Base-by-base conservation (phyloP, 2,888 invertebrate genomes). In the Pollenia angustigena region DNA sequence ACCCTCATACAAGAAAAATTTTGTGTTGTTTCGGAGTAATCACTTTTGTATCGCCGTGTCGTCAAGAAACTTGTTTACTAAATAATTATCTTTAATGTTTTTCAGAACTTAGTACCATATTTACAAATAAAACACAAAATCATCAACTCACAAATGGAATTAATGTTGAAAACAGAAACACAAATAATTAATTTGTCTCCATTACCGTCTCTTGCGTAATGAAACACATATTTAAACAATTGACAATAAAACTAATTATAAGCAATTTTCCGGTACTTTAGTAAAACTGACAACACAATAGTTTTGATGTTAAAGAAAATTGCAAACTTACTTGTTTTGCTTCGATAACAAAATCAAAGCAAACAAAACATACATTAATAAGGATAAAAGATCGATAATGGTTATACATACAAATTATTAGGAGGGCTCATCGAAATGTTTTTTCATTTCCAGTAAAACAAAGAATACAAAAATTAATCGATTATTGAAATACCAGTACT, bases 161-260 rank as follows among this genome's bases (percentile, higher is more conserved):
- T 6, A 32, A 32, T 32, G 32, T 32, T 1, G 0, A 50, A 16
- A 58, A 58, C 11, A n/a, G 4, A 52, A 40, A 60, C 1, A 14
- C 66, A 66, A 72, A 72, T n/a, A 48, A 74, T 74, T 58, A 58
- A 48, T 58, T 74, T 58, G 48, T 48, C 32, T 46, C 58, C 72
- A 72, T 58, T 32, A 58, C 32, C 58, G 23, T 32, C 14, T 32
- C 32, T 58, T 23, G 32, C 32, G 10, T 58, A 72, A 58, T 9
- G 9, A 72, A 58, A 23, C 11, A 72, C 44, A 58, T 14, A 32
- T 32, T 32, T 6, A 54, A 14, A 42, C 44, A 18, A 44, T 23
- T 16, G 44, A 12, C 14, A 14, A 48, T 66, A 48, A 48, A 48
- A 18, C 46, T 8, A 48, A 18, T 23, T 8, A 14, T 44, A 71